phyloP scores from a whole-genome alignment of 1,140 invertebrate genomes.

The Sinonovacula constricta region DNA sequence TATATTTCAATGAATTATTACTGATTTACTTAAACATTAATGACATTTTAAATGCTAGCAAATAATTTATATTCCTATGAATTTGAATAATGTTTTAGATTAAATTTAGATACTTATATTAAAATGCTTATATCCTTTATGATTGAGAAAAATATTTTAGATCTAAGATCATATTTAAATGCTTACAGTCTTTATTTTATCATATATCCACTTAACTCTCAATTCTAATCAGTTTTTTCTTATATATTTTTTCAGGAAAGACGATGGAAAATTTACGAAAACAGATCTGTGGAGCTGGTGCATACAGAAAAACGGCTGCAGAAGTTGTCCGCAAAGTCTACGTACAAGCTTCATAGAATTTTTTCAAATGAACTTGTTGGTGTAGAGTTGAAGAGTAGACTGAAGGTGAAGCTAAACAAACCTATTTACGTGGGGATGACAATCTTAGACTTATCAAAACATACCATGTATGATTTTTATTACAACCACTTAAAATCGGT shows the following conservation, averaged over 20 bases:
- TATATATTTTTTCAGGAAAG: constrained; percentile 24
- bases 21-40: too few relatives aligned
- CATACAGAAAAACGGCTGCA: constrained; percentile 20
- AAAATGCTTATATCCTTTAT: background rate
- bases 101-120: background rate
- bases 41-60: background rate
- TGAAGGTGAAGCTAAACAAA: constrained; percentile 21
- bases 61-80: background rate
- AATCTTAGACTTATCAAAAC: constrained; percentile 47
- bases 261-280: constrained; percentile 36
- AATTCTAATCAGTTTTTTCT: background rate
- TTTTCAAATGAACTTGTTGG: constrained; percentile 50
- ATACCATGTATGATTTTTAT: constrained; percentile 72
- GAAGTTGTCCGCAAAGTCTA: constrained; percentile 42
- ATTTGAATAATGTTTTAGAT: background rate
- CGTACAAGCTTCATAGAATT: constrained; percentile 25
- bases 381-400: constrained; percentile 38
- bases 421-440: constrained; percentile 36
- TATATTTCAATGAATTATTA: too few relatives aligned
- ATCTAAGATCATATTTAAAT: background rate
- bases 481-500: constrained; percentile 65
- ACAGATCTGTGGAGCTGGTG: constrained; percentile 8
- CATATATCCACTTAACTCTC: background rate
- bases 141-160: background rate
- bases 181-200: background rate